Conservation (phyloP, 2,797 vertebrate genomes). For the Typhlichthys subterraneus region DNA sequence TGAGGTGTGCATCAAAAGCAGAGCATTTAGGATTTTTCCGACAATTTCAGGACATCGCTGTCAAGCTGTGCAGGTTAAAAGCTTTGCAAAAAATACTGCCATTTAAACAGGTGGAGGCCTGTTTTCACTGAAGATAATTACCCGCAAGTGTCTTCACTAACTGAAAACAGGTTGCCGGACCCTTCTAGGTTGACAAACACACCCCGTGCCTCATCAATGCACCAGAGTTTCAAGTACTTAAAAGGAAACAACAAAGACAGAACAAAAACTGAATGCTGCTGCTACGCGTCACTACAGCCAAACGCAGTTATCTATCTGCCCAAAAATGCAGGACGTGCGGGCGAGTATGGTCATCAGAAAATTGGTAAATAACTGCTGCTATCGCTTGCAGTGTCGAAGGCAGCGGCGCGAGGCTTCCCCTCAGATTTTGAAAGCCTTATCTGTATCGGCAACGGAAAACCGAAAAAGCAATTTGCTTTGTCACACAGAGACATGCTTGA, state of each 20-base stretch:
- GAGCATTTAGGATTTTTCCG: too few relatives aligned
- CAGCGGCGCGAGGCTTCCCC: slow-evolving; percentile 66
- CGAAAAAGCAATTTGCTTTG: slow-evolving; percentile 84
- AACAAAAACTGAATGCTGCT: slow-evolving; percentile 39
- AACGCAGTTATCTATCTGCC: slow-evolving; percentile 30
- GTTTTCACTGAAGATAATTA: slow-evolving; percentile 35
- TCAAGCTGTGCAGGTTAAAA: slow-evolving; percentile 13
- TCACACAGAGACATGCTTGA: slow-evolving; percentile 83
- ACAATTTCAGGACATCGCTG: too few relatives aligned
- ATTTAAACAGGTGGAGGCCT: slow-evolving; percentile 30
- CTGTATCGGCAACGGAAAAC: slow-evolving; percentile 79
- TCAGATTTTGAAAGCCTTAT: slow-evolving; percentile 76
- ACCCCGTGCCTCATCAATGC: slow-evolving; percentile 22
- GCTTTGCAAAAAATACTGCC: not conserved
- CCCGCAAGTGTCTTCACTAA: not conserved
- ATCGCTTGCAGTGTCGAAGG: slow-evolving; percentile 61
- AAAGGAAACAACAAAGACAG: not conserved
- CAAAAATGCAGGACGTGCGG: slow-evolving; percentile 11
- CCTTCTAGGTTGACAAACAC: slow-evolving; percentile 31
- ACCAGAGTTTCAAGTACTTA: slow-evolving; percentile 23
- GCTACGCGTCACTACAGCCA: slow-evolving; percentile 30
- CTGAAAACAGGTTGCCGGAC: slow-evolving; percentile 17
- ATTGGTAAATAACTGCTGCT: slow-evolving; percentile 71
- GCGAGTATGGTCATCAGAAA: too few relatives aligned
- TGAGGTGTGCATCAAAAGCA: too few relatives aligned